These are phyloP conservation scores for Oreotrochilus melanogaster DNA, from an alignment of 2,113 vertebrate species.

Conservation along the genomic window DNA sequence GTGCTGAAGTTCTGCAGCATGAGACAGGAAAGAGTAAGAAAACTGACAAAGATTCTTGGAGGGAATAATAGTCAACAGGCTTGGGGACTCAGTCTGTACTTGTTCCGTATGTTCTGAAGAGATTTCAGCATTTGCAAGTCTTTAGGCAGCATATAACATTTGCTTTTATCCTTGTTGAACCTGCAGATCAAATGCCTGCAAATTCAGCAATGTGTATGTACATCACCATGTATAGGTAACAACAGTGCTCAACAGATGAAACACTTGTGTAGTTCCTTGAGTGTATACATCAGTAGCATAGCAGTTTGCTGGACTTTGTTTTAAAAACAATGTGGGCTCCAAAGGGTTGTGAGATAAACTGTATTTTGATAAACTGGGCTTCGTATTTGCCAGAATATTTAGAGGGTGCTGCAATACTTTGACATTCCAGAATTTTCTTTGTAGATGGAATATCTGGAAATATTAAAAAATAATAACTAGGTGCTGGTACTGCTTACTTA, in stretches of 20 bases:
- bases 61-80: background rate
- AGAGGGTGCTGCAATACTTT: background rate
- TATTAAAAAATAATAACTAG: background rate
- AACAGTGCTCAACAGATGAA: background rate
- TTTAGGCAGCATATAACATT: rapidly evolving
- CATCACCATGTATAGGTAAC: rapidly evolving
- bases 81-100: background rate
- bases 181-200: background rate
- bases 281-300: rapidly evolving
- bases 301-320: background rate
- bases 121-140: background rate
- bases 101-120: background rate
- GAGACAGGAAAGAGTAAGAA: background rate
- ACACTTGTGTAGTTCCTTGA: rapidly evolving
- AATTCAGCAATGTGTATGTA: background rate
- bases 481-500: background rate
- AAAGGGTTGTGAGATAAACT: background rate
- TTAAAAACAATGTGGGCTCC: background rate
- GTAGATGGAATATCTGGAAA: background rate
- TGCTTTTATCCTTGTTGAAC: background rate
- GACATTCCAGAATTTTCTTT: background rate
- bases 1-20: background rate
- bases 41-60: background rate
- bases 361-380: background rate
- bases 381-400: background rate